A percentile compares a stretch with the other conserved stretches of the same genome.
These are phyloP conservation scores for Pogonomyrmex barbatus DNA, from an alignment of 1,140 invertebrate species.

Conservation along the genomic window DNA sequence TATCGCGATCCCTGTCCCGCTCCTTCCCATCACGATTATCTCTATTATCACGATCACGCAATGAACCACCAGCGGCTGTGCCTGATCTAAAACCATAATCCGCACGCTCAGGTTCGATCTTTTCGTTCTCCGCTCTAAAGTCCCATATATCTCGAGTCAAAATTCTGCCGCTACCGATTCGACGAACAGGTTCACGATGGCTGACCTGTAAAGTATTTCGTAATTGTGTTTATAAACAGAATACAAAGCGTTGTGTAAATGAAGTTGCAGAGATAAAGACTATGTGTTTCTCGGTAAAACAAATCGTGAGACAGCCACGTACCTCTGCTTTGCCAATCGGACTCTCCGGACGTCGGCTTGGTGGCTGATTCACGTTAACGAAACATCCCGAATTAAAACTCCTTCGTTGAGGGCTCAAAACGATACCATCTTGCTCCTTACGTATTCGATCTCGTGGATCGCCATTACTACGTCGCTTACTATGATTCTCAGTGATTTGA, in stretches of 20 bases:
- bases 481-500: slow-evolving; percentile 72
- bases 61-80: slow-evolving; percentile 67
- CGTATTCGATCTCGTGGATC: slow-evolving; percentile 92
- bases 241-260: background rate
- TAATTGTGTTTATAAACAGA: slow-evolving; percentile 15
- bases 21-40: slow-evolving; percentile 71
- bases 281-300: background rate
- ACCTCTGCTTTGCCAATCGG: slow-evolving; percentile 86
- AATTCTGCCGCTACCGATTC: slow-evolving; percentile 93
- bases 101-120: slow-evolving; percentile 80
- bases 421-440: slow-evolving; percentile 93
- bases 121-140: slow-evolving; percentile 85
- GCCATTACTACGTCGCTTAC: slow-evolving; percentile 87
- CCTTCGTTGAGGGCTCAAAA: slow-evolving; percentile 92
- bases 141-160: slow-evolving; percentile 89
- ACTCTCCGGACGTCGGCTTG: slow-evolving; percentile 86
- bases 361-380: slow-evolving; percentile 86
- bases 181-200: slow-evolving; percentile 87
- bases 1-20: slow-evolving; percentile 52
- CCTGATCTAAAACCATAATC: slow-evolving; percentile 82
- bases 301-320: background rate
- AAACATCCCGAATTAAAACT: slow-evolving; percentile 94
- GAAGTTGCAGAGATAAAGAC: background rate
- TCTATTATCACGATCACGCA: slow-evolving; percentile 82
- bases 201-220: slow-evolving; percentile 75